These are phyloP conservation scores for Bellardia bayeri DNA, from an alignment of 2,888 invertebrate genomes.

Conservation along the genomic window DNA sequence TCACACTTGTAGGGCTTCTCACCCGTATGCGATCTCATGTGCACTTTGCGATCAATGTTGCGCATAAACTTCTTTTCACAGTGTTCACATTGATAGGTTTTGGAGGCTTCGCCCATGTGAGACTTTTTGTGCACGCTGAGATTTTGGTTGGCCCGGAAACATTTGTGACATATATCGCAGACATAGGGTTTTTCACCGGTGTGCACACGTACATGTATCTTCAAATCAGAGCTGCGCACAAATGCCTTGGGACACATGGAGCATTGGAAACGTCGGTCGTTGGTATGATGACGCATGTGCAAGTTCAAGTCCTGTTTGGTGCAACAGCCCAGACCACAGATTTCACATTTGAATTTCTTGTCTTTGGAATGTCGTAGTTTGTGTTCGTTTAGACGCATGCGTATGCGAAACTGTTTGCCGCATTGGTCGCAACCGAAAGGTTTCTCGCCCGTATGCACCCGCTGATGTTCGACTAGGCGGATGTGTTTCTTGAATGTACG, in stretches of 20 bases:
- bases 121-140: conserved; percentile 81
- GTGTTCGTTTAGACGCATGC: conserved; percentile 81
- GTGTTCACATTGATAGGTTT: conserved; percentile 81
- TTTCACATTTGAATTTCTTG: conserved; percentile 81
- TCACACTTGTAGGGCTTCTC: conserved; percentile 82
- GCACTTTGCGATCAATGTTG: conserved; percentile 82
- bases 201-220: conserved; percentile 81
- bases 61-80: conserved; percentile 82
- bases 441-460: conserved; percentile 83
- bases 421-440: conserved; percentile 80
- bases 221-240: conserved; percentile 81
- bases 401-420: conserved; percentile 80
- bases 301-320: conserved; percentile 81
- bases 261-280: conserved; percentile 81
- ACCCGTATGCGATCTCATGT: conserved; percentile 82
- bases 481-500: conserved; percentile 79
- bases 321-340: conserved; percentile 79
- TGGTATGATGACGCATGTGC: conserved; percentile 82
- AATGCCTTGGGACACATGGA: conserved; percentile 81
- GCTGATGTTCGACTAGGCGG: conserved; percentile 80
- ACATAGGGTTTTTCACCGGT: conserved; percentile 82
- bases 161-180: conserved; percentile 80
- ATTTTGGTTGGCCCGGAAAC: conserved; percentile 82
- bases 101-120: conserved; percentile 78
- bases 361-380: conserved; percentile 81